A percentile compares a stretch with the other conserved stretches of the same genome.
Conservation (phyloP, 2,797 vertebrate genomes). For the Pygocentrus nattereri region DNA sequence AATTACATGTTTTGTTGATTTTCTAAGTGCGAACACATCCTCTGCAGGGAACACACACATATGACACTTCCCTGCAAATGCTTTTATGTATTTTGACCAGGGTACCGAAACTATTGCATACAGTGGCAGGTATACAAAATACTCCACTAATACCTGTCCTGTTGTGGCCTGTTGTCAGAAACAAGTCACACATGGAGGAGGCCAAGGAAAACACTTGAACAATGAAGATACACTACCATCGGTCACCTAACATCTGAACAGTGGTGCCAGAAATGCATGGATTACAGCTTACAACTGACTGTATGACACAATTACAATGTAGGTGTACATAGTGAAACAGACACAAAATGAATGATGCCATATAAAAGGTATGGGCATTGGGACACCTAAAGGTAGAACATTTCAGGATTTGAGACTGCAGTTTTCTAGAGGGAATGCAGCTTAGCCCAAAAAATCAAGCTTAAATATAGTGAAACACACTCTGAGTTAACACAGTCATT, state of each 20-base stretch:
- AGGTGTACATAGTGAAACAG: neutral
- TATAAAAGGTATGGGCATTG: neutral
- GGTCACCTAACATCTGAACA: neutral
- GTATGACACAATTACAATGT: neutral
- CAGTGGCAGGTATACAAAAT: neutral
- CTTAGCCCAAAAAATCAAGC: constrained; percentile 4
- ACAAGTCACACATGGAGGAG: neutral
- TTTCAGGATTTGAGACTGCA: constrained; percentile 7
- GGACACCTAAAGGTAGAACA: neutral
- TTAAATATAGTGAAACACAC: neutral
- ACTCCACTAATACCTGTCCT: neutral
- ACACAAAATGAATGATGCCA: neutral
- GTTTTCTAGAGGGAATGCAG: neutral
- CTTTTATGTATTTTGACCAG: too few species aligned
- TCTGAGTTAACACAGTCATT: constrained; percentile 12
- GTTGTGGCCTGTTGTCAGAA: neutral
- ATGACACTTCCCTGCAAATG: too few species aligned
- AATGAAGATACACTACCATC: neutral
- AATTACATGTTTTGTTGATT: too few species aligned
- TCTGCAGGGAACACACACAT: too few species aligned
- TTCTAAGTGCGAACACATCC: too few species aligned
- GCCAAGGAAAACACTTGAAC: neutral
- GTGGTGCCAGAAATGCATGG: neutral
- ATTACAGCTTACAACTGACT: neutral
- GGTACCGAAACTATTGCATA: too few species aligned